A percentile compares a stretch with the other conserved stretches of the same genome.
Conservation (phyloP, 1,140 invertebrate species). For the Medauroidea extradentata region DNA sequence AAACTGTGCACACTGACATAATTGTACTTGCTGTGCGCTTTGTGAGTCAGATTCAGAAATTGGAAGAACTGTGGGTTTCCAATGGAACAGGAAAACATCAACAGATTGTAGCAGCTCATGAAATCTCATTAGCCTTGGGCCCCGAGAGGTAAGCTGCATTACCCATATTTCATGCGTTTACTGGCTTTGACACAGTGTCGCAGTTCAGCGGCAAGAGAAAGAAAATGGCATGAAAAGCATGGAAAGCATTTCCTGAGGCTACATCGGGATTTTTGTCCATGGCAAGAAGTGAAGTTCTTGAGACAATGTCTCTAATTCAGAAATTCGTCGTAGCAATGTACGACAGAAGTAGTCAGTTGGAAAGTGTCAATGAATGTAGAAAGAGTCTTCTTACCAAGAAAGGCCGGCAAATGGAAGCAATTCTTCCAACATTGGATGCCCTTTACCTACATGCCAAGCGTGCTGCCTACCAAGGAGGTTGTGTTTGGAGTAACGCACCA, state of each 20-base stretch:
- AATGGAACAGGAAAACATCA: constrained; percentile 16
- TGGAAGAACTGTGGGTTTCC: constrained; percentile 14
- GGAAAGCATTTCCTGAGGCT: not conserved
- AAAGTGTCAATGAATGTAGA: constrained; percentile 1
- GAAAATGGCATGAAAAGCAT: constrained; percentile 5
- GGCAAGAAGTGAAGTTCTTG: not conserved
- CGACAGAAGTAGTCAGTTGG: not conserved
- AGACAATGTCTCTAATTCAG: not conserved
- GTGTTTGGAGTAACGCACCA: not conserved
- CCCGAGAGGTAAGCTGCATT: constrained; percentile 7
- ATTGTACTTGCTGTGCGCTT: constrained; percentile 10
- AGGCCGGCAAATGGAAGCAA: not conserved
- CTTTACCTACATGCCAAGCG: constrained; percentile 1
- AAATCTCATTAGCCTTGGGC: constrained; percentile 12
- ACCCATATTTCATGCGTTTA: constrained; percentile 4
- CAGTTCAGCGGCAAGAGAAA: not conserved
- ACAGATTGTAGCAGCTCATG: constrained; percentile 12
- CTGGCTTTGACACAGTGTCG: constrained; percentile 3
- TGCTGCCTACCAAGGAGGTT: constrained; percentile 4
- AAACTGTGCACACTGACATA: constrained; percentile 15
- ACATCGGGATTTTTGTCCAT: not conserved
- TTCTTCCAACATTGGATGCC: not conserved
- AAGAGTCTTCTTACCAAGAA: not conserved
- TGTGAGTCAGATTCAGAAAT: no score
- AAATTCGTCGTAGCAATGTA: not conserved